phyloP scores from a whole-genome alignment of 2,797 vertebrate genomes.

The Syncerus caffer region DNA sequence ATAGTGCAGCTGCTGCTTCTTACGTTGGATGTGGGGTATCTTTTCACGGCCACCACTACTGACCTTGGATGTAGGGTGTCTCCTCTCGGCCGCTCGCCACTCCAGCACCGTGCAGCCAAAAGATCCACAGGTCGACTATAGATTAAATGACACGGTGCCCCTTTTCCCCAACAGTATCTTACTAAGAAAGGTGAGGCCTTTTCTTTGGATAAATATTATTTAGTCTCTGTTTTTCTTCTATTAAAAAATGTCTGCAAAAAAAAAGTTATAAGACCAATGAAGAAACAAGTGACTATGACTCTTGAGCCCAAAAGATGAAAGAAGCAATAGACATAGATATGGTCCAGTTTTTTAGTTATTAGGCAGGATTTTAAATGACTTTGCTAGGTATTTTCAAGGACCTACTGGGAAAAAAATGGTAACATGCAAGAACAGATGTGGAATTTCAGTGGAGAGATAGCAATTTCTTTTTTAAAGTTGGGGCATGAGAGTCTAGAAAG shows the following conservation, averaged over 20 bases:
- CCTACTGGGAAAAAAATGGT: not conserved
- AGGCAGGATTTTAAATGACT: not conserved
- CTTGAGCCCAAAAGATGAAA: not conserved
- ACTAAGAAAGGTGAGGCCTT: not conserved
- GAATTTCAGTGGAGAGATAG: not conserved
- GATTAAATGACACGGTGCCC: not conserved
- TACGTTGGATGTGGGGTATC: not conserved
- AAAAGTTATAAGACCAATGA: not conserved
- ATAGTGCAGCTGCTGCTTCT: not conserved
- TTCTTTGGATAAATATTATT: not conserved
- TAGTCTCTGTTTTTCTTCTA: not conserved
- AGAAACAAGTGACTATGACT: not conserved
- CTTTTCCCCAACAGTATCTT: not conserved
- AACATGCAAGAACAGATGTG: not conserved
- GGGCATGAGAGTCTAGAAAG: not conserved
- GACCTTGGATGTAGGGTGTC: not conserved
- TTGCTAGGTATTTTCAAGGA: not conserved
- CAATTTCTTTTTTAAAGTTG: not conserved
- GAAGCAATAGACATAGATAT: not conserved
- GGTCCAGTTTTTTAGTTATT: not conserved
- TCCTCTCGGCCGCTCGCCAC: fast-evolving
- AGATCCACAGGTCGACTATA: not conserved
- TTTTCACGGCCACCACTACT: not conserved
- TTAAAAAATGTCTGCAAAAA: not conserved
- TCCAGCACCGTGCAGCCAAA: fast-evolving